Conservation (phyloP, 2,888 invertebrate species). For the Pseudococcus jackbeardsleyi region DNA sequence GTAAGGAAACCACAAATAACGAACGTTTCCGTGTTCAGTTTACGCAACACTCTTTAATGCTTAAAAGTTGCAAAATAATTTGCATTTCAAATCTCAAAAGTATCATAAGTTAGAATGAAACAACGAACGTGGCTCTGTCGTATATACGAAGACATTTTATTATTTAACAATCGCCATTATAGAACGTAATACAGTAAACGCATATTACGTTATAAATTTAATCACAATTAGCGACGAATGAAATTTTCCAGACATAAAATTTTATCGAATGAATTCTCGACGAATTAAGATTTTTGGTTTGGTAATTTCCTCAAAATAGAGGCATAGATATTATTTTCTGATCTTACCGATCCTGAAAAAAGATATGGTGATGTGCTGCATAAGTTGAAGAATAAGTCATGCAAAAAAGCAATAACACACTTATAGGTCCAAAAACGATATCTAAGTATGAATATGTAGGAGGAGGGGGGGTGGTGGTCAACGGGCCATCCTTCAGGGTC, state of each 20-base stretch:
- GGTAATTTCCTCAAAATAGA: neutral
- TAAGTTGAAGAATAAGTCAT: too few relatives aligned
- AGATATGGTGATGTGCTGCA: too few relatives aligned
- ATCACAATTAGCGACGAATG: slow-evolving; percentile 33
- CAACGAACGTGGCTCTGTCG: neutral
- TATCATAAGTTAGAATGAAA: slow-evolving; percentile 38
- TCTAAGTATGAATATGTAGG: too few relatives aligned
- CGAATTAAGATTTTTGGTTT: neutral
- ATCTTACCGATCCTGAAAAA: too few relatives aligned
- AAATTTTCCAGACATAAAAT: slow-evolving; percentile 51
- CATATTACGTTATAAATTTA: slow-evolving; percentile 16
- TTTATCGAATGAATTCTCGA: neutral
- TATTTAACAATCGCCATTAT: slow-evolving; percentile 39
- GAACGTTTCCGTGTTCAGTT: slow-evolving; percentile 19
- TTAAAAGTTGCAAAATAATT: slow-evolving; percentile 51
- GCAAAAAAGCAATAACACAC: too few relatives aligned
- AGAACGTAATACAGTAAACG: neutral
- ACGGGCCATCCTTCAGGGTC: too few relatives aligned
- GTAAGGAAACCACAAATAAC: slow-evolving; percentile 35
- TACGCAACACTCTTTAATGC: slow-evolving; percentile 37
- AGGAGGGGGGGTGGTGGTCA: too few relatives aligned
- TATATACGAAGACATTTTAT: slow-evolving; percentile 23
- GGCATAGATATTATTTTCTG: too few relatives aligned
- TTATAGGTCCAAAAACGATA: too few relatives aligned
- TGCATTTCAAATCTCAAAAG: slow-evolving; percentile 48